Evolutionary conservation across 1,140 invertebrate species (phyloP), one percentile per base, ranked within the genome.

Genomic region (Streblospio benedicti): DNA sequence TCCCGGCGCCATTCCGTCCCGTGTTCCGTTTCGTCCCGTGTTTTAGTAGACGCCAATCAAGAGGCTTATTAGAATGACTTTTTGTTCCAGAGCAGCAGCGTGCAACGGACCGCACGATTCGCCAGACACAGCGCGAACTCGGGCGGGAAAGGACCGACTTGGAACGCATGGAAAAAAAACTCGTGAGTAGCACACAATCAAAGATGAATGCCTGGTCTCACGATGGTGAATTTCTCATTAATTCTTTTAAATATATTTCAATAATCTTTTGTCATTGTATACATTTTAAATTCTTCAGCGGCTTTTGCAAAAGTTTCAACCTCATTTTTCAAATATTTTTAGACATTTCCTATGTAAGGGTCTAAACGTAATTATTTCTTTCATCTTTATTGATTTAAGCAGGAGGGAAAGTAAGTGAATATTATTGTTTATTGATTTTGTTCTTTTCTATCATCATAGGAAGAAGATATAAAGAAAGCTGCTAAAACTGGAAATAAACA

Each of bases 161-260:
- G 57, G 90, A 93, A 76, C 81, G 84, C 68, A 89, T 93, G 79
- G 91, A 94, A 76, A 92, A 91, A 67, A 89, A 93, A 82, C 73
- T 95, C 68, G 87, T 89, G 78, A 76, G 73, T 70, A 32, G 25
- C 53, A 33, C 50, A 27, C 30, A 45, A n/a, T n/a, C n/a, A n/a
- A n/a, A n/a, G n/a, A n/a, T n/a, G n/a, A 51, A 53, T 38, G n/a
- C 5, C 9, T 60, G n/a, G 0, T 25, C 18, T 62, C 23, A 57
- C 31, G n/a, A 25, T 57, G 9, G 23, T 32, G 43, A 53, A 20
- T 31, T 61, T 59, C 41, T 25, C 43, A 50, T 47, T 18, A 28
- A 23, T 58, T 18, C 9, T 18, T 58, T 20, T 4, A 32, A 12
- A 16, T 14, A 30, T 45, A 45, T 55, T 56, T 28, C n/a, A 18